These are phyloP conservation scores for Ericerus pela DNA, from an alignment of 1,140 invertebrate species.

Conservation along the genomic window DNA sequence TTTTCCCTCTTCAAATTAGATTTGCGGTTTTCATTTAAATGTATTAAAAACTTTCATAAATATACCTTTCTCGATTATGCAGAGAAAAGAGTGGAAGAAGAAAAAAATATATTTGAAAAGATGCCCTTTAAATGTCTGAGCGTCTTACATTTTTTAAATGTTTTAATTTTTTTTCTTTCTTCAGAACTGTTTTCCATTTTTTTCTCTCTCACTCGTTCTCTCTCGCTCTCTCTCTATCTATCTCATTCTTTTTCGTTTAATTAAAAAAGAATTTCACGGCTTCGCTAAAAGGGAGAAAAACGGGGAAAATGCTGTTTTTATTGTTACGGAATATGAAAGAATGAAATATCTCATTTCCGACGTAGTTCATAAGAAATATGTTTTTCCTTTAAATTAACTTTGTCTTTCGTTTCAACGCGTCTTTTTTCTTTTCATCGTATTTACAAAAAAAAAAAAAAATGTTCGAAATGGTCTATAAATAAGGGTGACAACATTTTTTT, in stretches of 20 bases:
- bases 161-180: background rate
- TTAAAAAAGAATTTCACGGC: conserved; percentile 11
- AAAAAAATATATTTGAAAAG: conserved; percentile 8
- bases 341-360: conserved; percentile 11
- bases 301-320: conserved; percentile 8
- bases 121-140: conserved; percentile 7
- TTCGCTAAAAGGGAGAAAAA: conserved; percentile 1
- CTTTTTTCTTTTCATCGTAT: too few relatives aligned
- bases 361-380: conserved; percentile 1
- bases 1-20: conserved; percentile 1
- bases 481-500: too few relatives aligned
- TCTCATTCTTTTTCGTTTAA: too few relatives aligned
- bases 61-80: background rate
- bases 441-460: too few relatives aligned
- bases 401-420: conserved; percentile 4
- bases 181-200: background rate
- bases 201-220: too few relatives aligned
- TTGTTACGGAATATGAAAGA: conserved; percentile 9
- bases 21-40: background rate
- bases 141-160: conserved; percentile 1
- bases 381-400: conserved; percentile 12
- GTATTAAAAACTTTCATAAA: conserved; percentile 6
- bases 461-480: too few relatives aligned
- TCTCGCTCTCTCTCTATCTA: too few relatives aligned
- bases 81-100: too few relatives aligned